Percentiles rank a stretch among this genome's conserved stretches.
These are phyloP conservation scores for Cyclophora albipunctata DNA, from an alignment of 2,888 invertebrate species.

Conservation along the genomic window DNA sequence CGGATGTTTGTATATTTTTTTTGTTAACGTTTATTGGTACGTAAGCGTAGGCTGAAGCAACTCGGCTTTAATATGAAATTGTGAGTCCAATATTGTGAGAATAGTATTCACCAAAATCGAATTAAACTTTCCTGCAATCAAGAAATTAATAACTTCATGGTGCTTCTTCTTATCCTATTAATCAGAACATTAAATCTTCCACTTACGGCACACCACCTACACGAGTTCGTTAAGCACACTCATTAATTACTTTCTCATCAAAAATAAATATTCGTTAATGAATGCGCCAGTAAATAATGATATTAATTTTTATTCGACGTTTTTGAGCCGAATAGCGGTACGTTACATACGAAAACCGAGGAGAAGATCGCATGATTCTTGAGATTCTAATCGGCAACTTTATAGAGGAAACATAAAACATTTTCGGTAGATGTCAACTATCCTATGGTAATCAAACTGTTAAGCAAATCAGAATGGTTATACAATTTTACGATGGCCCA, in stretches of 20 bases:
- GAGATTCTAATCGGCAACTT: constrained; percentile 38
- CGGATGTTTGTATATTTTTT: too few relatives aligned
- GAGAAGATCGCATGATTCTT: constrained; percentile 43
- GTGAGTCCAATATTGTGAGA: too few relatives aligned
- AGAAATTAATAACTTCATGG: too few relatives aligned
- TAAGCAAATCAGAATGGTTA: constrained; percentile 62
- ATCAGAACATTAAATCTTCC: neutral
- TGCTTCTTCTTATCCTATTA: too few relatives aligned
- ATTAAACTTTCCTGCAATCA: too few relatives aligned
- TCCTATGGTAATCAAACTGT: constrained; percentile 47
- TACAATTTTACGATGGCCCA: constrained; percentile 52
- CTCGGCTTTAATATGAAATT: too few relatives aligned
- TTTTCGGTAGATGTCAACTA: constrained; percentile 32
- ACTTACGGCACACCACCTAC: neutral
- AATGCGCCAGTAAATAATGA: constrained; percentile 45
- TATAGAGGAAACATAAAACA: constrained; percentile 52
- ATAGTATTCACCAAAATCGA: too few relatives aligned
- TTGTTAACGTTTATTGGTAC: too few relatives aligned
- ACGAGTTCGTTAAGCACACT: constrained; percentile 26
- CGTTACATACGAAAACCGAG: constrained; percentile 36
- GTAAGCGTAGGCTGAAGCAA: too few relatives aligned
- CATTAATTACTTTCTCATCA: constrained; percentile 41
- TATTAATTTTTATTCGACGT: constrained; percentile 52
- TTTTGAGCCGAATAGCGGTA: constrained; percentile 53
- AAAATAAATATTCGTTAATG: constrained; percentile 36